phyloP scores from a whole-genome alignment of 1,140 invertebrate species.

The Zaprionus africanus region DNA sequence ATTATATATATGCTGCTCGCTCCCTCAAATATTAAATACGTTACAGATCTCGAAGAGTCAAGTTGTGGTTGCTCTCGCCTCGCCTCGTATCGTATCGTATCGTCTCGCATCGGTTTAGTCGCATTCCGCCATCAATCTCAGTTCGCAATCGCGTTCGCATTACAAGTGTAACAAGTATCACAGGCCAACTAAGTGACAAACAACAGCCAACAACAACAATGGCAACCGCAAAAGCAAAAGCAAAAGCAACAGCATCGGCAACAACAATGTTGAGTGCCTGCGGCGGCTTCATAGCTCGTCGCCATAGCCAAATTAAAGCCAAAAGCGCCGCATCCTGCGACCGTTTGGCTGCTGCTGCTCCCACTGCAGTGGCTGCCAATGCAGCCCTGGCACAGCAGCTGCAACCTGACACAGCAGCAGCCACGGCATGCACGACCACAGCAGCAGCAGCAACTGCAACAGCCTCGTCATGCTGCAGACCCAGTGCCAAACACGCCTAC shows the following conservation, averaged over 20 bases:
- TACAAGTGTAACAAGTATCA: too few relatives aligned
- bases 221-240: slow-evolving; percentile 7
- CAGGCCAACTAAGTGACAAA: not conserved
- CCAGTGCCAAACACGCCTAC: not conserved
- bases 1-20: slow-evolving; percentile 41
- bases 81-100: not conserved
- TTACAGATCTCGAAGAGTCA: slow-evolving; percentile 55
- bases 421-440: not conserved
- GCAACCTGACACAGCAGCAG: not conserved
- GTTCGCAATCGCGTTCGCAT: not conserved
- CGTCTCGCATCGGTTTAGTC: too few relatives aligned
- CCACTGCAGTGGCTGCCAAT: too few relatives aligned
- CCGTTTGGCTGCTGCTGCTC: not conserved
- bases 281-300: slow-evolving; percentile 39
- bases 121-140: not conserved
- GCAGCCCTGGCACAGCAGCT: not conserved
- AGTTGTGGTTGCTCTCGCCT: slow-evolving; percentile 36
- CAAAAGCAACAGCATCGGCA: slow-evolving; percentile 8
- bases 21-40: slow-evolving; percentile 43
- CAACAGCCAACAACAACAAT: not conserved
- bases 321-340: not conserved
- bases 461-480: not conserved
- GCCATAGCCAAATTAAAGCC: slow-evolving; percentile 32
- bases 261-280: slow-evolving; percentile 23
- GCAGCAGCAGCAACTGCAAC: not conserved